phyloP scores from a whole-genome alignment of 2,113 vertebrate species.

The Chloropsis hardwickii region DNA sequence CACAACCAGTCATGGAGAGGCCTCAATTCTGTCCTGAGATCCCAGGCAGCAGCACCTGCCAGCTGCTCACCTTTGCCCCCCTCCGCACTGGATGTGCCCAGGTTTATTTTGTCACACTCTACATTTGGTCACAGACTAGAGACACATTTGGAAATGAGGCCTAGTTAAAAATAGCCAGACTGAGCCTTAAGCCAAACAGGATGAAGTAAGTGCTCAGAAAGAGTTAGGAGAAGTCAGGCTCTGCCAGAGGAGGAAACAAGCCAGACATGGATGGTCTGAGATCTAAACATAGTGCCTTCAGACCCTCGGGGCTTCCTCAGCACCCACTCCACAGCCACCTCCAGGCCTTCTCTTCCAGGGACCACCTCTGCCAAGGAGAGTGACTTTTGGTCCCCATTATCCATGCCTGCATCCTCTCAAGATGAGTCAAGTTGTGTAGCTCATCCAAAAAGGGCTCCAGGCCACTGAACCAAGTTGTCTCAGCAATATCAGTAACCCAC shows the following conservation, averaged over 20 bases:
- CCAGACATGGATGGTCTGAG: not conserved
- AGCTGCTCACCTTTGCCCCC: not conserved
- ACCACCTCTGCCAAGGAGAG: accelerated
- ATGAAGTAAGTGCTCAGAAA: not conserved
- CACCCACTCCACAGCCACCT: not conserved
- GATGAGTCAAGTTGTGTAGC: not conserved
- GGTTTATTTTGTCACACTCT: not conserved
- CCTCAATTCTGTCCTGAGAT: not conserved
- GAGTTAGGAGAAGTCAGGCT: not conserved
- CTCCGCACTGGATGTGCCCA: accelerated
- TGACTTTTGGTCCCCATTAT: not conserved
- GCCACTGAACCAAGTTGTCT: not conserved
- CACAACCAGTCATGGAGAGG: not conserved
- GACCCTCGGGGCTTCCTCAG: not conserved
- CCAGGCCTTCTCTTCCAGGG: not conserved
- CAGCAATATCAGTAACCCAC: not conserved
- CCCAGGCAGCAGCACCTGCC: not conserved
- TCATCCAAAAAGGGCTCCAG: not conserved
- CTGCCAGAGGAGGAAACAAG: not conserved
- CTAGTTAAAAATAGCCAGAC: not conserved
- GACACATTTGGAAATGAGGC: not conserved
- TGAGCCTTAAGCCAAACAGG: not conserved
- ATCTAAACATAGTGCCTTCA: not conserved
- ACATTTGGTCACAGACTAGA: not conserved
- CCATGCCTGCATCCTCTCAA: not conserved